Conservation (phyloP, 2,113 vertebrate species). For the Odocoileus hemionus region DNA sequence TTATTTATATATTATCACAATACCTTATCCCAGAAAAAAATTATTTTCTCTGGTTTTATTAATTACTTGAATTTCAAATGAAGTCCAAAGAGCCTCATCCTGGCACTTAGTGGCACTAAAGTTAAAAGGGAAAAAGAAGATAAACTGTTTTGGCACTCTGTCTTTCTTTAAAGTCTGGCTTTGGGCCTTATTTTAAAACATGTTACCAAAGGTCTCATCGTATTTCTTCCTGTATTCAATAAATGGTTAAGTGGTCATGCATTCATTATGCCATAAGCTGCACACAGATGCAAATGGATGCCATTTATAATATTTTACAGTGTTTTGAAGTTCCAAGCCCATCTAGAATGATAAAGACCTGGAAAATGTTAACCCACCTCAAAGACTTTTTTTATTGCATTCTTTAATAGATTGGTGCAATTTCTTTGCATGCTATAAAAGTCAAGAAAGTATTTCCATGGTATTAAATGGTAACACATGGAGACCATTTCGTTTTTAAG, state of each 20-base stretch:
- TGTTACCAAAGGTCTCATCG: conserved; percentile 30
- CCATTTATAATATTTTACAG: conserved; percentile 69
- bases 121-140: conserved; percentile 44
- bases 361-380: conserved; percentile 54
- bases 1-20: conserved; percentile 43
- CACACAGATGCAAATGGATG: conserved; percentile 51
- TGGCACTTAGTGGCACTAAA: conserved; percentile 25
- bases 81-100: not conserved
- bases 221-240: conserved; percentile 66
- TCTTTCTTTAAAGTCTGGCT: conserved; percentile 57
- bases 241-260: conserved; percentile 54
- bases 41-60: conserved; percentile 29
- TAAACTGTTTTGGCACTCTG: conserved; percentile 50
- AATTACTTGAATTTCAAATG: conserved; percentile 46
- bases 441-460: conserved; percentile 68
- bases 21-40: not conserved
- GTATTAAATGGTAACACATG: conserved; percentile 72
- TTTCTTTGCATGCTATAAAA: conserved; percentile 71
- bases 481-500: conserved; percentile 57
- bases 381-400: conserved; percentile 54
- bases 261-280: conserved; percentile 65
- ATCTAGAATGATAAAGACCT: conserved; percentile 65
- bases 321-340: conserved; percentile 62
- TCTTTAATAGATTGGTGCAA: conserved; percentile 65
- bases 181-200: conserved; percentile 58